Conservation (phyloP, 92 coral and sea anemone genomes). For the Hydrozoanthus gracilis region DNA sequence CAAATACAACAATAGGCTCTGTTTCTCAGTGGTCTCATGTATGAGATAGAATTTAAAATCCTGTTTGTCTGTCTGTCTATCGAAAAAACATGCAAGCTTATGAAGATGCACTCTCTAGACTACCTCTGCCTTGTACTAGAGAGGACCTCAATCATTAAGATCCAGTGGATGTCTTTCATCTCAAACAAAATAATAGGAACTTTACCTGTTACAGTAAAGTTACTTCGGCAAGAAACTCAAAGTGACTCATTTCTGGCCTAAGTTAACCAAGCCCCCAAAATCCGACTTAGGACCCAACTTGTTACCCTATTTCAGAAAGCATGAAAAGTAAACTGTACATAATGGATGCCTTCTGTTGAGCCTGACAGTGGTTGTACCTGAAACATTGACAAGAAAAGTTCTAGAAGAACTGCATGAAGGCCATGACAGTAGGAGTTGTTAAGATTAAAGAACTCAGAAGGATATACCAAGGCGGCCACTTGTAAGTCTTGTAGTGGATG, state of each 20-base stretch:
- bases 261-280: constrained; percentile 49
- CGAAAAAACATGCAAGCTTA: constrained; percentile 54
- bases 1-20: constrained; percentile 55
- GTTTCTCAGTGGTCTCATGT: constrained; percentile 51
- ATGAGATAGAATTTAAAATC: constrained; percentile 45
- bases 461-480: too few relatives aligned
- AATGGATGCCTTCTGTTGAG: constrained; percentile 35
- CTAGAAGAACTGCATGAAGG: constrained; percentile 43
- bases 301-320: constrained; percentile 27
- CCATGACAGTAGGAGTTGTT: constrained; percentile 31
- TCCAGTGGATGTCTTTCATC: constrained; percentile 42
- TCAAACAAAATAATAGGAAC: constrained; percentile 39
- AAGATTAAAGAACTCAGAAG: constrained; percentile 39
- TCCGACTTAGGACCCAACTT: not conserved
- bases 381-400: constrained; percentile 22
- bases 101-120: constrained; percentile 56
- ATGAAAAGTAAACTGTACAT: constrained; percentile 29
- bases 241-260: constrained; percentile 42
- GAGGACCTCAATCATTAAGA: constrained; percentile 46
- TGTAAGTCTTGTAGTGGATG: constrained; percentile 45
- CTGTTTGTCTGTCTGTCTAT: too few relatives aligned
- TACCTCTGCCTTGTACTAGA: constrained; percentile 43
- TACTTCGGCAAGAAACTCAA: constrained; percentile 29
- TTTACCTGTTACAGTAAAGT: constrained; percentile 33
- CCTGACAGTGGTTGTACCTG: constrained; percentile 25